Percentiles rank a stretch among this genome's conserved stretches.
Evolutionary conservation across 2,797 vertebrate genomes (phyloP).

Genomic region (Spatula versicolor): DNA sequence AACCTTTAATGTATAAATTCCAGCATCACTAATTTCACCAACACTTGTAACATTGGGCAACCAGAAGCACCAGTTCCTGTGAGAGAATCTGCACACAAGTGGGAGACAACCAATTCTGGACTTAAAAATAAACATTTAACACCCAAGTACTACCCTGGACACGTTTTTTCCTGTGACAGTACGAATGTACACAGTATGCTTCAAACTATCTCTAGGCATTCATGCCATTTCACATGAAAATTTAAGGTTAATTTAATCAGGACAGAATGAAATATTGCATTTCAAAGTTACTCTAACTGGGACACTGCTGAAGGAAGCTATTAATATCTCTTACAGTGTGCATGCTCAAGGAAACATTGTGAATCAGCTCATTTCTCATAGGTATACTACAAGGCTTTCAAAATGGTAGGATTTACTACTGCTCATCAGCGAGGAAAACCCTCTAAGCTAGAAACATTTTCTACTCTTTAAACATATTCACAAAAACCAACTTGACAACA

Average conservation of each 20-base stretch:
- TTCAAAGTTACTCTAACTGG: conserved; percentile 38
- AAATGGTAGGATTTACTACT: not conserved
- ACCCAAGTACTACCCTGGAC: conserved; percentile 13
- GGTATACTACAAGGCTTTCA: not conserved
- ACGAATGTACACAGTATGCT: conserved; percentile 12
- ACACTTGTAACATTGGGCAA: not conserved
- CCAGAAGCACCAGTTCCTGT: not conserved
- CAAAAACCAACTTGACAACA: not conserved
- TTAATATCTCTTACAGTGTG: not conserved
- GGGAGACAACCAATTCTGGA: conserved; percentile 42
- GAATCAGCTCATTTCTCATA: conserved; percentile 45
- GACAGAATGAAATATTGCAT: conserved; percentile 21
- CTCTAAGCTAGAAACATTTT: conserved; percentile 13
- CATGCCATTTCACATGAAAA: conserved; percentile 41
- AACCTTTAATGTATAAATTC: conserved; percentile 5
- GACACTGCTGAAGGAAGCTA: conserved; percentile 36
- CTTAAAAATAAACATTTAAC: conserved; percentile 59
- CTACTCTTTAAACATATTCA: conserved; percentile 18
- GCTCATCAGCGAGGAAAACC: conserved; percentile 13
- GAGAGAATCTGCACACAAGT: not conserved
- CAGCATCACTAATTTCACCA: not conserved
- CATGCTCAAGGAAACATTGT: conserved; percentile 14
- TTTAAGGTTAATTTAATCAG: conserved; percentile 54
- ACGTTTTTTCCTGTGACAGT: not conserved
- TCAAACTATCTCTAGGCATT: conserved; percentile 16